These are phyloP conservation scores for Anodontia alba DNA, from an alignment of 2,888 invertebrate species.

Conservation along the genomic window DNA sequence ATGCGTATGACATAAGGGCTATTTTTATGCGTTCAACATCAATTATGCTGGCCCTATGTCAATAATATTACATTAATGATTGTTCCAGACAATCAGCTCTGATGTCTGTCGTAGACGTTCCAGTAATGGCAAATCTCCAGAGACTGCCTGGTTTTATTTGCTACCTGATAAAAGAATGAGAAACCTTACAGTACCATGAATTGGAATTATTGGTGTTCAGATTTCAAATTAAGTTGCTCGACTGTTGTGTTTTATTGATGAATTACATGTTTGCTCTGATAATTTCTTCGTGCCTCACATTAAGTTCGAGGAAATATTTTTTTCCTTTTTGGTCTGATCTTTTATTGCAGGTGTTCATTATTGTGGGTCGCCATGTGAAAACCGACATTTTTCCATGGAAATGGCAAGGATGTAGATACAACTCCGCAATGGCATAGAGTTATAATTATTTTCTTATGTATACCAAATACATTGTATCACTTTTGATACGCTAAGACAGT, in stretches of 20 bases:
- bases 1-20: too few species aligned
- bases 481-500: too few species aligned
- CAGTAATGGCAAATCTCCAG: not conserved
- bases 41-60: not conserved
- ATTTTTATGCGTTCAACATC: too few species aligned
- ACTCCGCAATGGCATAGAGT: too few species aligned
- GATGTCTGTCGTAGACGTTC: not conserved
- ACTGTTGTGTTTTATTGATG: slow-evolving; percentile 3
- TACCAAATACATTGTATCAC: too few species aligned
- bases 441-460: too few species aligned
- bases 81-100: not conserved
- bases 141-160: not conserved
- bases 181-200: not conserved
- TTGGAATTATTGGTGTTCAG: not conserved
- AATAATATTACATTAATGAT: not conserved
- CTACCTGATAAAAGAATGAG: not conserved
- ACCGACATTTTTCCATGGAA: too few species aligned
- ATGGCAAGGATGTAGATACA: too few species aligned
- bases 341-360: too few species aligned
- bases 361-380: too few species aligned
- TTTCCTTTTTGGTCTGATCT: too few species aligned
- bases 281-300: not conserved
- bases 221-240: slow-evolving; percentile 10
- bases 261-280: slow-evolving; percentile 1
- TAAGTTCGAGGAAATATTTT: not conserved